These are phyloP conservation scores for Metalampra italica DNA, from an alignment of 2,888 invertebrate genomes.

Conservation along the genomic window DNA sequence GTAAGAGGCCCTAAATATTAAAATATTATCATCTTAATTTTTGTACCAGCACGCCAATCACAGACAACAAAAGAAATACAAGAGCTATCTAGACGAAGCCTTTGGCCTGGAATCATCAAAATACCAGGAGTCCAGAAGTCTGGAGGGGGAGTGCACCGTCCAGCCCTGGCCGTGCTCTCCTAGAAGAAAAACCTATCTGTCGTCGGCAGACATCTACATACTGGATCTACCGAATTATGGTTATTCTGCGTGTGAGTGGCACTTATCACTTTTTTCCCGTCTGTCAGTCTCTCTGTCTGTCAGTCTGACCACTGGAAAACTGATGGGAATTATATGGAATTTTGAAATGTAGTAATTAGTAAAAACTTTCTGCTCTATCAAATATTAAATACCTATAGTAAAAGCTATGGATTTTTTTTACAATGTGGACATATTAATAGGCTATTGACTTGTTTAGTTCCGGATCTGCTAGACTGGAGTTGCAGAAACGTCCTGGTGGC, in stretches of 20 bases:
- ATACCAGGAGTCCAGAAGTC: conserved; percentile 6
- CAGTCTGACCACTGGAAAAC: too few species aligned
- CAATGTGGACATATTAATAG: too few species aligned
- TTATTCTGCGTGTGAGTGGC: conserved; percentile 46
- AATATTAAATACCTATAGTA: too few species aligned
- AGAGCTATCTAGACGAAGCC: conserved; percentile 43
- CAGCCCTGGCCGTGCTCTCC: conserved; percentile 62
- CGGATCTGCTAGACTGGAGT: conserved; percentile 68
- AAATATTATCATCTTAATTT: background rate
- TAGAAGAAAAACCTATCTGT: conserved; percentile 42
- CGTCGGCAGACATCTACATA: conserved; percentile 53
- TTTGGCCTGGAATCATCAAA: conserved; percentile 41
- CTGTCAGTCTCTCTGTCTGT: too few species aligned
- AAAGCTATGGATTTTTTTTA: too few species aligned
- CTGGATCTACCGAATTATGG: conserved; percentile 61
- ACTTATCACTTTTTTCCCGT: conserved; percentile 7
- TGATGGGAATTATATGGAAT: too few species aligned
- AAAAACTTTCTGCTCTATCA: too few species aligned
- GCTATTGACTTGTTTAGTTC: conserved; percentile 50
- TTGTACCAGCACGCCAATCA: conserved; percentile 28
- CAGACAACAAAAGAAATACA: conserved; percentile 43
- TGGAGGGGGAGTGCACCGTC: conserved; percentile 14
- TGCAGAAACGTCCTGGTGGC: conserved; percentile 60
- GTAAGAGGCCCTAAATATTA: too few species aligned
- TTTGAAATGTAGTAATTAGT: too few species aligned